Evolutionary conservation across 2,797 vertebrate genomes (phyloP).

Genomic region (Carduelis carduelis): DNA sequence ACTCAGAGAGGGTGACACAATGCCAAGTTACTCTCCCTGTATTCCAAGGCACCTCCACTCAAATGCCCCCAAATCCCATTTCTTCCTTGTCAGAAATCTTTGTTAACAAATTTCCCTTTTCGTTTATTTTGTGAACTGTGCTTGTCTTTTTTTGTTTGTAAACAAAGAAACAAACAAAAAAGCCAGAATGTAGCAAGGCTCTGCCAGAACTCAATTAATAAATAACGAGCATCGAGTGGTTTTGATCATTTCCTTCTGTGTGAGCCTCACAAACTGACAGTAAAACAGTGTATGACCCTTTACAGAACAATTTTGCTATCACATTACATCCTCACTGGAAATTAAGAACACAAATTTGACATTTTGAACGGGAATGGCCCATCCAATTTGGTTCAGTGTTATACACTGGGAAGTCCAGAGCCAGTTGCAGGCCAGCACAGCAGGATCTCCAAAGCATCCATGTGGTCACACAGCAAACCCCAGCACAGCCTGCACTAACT

Average conservation of each 20-base stretch:
- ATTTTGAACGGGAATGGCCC: not conserved
- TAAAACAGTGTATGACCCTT: not conserved
- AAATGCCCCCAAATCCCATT: not conserved
- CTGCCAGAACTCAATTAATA: constrained; percentile 65
- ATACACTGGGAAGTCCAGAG: not conserved
- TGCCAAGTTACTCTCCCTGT: not conserved
- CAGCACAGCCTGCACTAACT: not conserved
- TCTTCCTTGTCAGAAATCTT: not conserved
- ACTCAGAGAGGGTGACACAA: not conserved
- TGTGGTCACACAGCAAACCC: not conserved
- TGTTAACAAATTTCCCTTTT: constrained; percentile 14
- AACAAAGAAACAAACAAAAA: constrained; percentile 59
- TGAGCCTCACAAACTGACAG: constrained; percentile 25
- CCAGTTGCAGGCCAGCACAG: not conserved
- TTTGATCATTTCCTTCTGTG: constrained; percentile 53
- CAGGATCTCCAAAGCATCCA: not conserved
- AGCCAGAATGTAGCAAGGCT: constrained; percentile 21
- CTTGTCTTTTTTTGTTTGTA: constrained; percentile 46
- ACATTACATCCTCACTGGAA: not conserved
- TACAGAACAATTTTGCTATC: constrained; percentile 7
- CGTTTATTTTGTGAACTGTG: not conserved
- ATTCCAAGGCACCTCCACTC: not conserved
- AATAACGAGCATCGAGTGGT: constrained; percentile 39
- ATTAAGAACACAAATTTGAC: not conserved
- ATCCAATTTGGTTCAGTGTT: not conserved